These are phyloP conservation scores for Mythimna loreyi DNA, from an alignment of 2,888 invertebrate genomes.

Conservation along the genomic window DNA sequence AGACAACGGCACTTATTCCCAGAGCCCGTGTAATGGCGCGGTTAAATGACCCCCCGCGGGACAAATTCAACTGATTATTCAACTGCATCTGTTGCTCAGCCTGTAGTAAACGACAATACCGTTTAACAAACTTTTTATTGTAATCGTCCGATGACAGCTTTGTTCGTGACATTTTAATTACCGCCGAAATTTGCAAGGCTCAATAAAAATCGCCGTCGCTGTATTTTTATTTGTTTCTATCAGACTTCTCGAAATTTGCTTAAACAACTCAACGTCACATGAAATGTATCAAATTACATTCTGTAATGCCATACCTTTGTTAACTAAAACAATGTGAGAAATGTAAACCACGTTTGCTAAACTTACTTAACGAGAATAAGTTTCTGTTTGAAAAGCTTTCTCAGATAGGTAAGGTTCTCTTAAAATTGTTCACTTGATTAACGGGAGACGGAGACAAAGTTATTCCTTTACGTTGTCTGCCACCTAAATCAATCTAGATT, in stretches of 20 bases:
- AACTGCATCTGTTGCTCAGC: constrained; percentile 73
- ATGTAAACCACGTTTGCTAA: constrained; percentile 59
- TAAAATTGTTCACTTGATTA: constrained; percentile 78
- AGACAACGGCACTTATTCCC: constrained; percentile 79
- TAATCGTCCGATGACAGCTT: constrained; percentile 22
- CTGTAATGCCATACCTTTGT: constrained; percentile 59
- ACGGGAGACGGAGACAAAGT: constrained; percentile 62
- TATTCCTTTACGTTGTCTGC: constrained; percentile 39
- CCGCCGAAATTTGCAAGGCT: constrained; percentile 38
- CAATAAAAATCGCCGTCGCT: constrained; percentile 13
- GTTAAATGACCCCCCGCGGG: constrained; percentile 73
- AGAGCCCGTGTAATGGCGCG: constrained; percentile 82
- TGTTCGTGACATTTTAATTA: constrained; percentile 41
- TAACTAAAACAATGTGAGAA: constrained; percentile 65
- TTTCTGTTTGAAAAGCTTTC: constrained; percentile 79
- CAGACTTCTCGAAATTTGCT: constrained; percentile 4
- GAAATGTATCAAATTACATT: constrained; percentile 43
- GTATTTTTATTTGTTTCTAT: constrained; percentile 5
- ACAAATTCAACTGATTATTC: constrained; percentile 76
- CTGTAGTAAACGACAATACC: constrained; percentile 59
- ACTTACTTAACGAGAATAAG: constrained; percentile 77
- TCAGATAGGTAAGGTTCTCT: constrained; percentile 71
- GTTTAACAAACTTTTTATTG: constrained; percentile 39
- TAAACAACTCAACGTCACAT: constrained; percentile 15
- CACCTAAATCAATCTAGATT: constrained; percentile 39